These are phyloP conservation scores for Drosophila mojavensis DNA, from an alignment of 1,140 invertebrate species.

Conservation along the genomic window DNA sequence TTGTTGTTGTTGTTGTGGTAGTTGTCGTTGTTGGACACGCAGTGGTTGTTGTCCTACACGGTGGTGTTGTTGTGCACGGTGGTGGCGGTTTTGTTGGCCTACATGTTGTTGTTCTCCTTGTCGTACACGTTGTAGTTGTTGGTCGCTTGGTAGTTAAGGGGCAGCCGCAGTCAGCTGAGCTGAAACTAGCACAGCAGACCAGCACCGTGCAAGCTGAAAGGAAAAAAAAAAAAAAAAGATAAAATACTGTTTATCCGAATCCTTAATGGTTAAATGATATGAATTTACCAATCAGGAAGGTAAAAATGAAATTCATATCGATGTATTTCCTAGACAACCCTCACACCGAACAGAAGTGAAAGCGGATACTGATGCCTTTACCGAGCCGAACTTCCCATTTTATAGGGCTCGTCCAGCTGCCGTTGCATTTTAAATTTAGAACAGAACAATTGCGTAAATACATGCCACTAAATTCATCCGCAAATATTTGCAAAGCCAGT, in stretches of 20 bases:
- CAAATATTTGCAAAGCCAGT: too few relatives aligned
- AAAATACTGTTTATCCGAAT: not conserved
- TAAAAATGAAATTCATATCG: not conserved
- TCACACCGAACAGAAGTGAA: not conserved
- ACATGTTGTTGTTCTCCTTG: not conserved
- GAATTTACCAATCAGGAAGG: not conserved
- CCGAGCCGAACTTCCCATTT: not conserved
- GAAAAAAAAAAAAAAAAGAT: not conserved
- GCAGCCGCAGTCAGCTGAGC: not conserved
- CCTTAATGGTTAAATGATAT: not conserved
- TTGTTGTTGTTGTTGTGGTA: not conserved
- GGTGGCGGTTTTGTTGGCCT: not conserved
- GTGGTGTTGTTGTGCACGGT: not conserved
- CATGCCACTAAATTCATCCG: not conserved
- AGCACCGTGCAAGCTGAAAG: not conserved
- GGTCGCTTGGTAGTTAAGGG: not conserved
- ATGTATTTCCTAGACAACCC: too few relatives aligned
- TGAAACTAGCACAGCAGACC: not conserved
- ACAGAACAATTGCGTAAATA: conserved; percentile 5
- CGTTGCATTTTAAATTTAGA: not conserved
- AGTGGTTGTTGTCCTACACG: not conserved
- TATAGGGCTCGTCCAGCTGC: not conserved
- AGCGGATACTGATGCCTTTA: not conserved
- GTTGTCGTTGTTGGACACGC: not conserved
- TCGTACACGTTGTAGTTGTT: not conserved